A percentile compares a stretch with the other conserved stretches of the same genome.
Evolutionary conservation across 2,888 invertebrate genomes (phyloP).

Genomic region (Macrosoma leucophasiata): DNA sequence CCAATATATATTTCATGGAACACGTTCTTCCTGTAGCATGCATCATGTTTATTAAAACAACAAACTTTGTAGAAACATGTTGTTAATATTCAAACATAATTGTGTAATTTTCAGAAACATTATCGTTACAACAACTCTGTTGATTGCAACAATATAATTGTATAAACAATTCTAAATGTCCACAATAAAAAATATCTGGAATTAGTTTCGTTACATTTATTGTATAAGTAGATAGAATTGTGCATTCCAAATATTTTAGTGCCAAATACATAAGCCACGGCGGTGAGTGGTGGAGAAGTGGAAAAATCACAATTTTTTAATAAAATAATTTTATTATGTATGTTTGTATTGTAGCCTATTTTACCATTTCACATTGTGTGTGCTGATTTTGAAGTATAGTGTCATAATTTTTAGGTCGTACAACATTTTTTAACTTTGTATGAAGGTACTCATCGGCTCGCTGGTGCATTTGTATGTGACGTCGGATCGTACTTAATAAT

Average conservation of each 20-base stretch:
- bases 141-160: too few relatives aligned
- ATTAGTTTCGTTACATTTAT: conserved; percentile 43
- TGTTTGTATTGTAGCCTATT: conserved; percentile 23
- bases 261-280: conserved; percentile 62
- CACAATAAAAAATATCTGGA: conserved; percentile 27
- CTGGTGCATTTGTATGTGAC: too few relatives aligned
- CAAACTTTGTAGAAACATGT: too few relatives aligned
- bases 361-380: conserved; percentile 40
- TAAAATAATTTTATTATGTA: conserved; percentile 35
- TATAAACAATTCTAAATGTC: conserved; percentile 44
- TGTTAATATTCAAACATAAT: too few relatives aligned
- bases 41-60: too few relatives aligned
- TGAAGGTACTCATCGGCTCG: too few relatives aligned
- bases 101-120: too few relatives aligned
- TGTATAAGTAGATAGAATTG: conserved; percentile 56
- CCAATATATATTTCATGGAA: too few relatives aligned
- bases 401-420: conserved; percentile 28
- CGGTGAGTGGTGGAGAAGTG: conserved; percentile 38
- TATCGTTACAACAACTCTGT: too few relatives aligned
- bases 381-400: conserved; percentile 45
- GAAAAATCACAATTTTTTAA: conserved; percentile 58
- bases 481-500: too few relatives aligned
- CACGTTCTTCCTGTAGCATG: too few relatives aligned
- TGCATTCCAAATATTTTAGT: conserved; percentile 70
- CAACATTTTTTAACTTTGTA: too few relatives aligned